These are phyloP conservation scores for Podilymbus podiceps DNA, from an alignment of 2,113 vertebrate species.

Conservation along the genomic window DNA sequence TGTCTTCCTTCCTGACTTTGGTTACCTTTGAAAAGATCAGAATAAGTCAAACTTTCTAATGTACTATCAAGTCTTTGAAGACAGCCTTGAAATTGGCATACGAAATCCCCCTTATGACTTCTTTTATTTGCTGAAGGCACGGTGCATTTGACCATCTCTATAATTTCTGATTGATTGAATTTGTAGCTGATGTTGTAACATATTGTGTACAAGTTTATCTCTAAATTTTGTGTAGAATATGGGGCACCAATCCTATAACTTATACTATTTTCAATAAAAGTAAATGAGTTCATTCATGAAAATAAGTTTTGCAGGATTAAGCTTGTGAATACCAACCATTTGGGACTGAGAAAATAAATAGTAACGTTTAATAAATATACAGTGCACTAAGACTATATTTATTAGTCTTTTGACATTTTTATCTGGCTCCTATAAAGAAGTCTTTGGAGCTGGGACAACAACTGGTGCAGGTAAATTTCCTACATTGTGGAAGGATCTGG, in stretches of 20 bases:
- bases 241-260: not conserved
- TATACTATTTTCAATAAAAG: not conserved
- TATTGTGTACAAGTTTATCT: not conserved
- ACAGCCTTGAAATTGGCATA: not conserved
- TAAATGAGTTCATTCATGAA: constrained; percentile 11
- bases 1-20: not conserved
- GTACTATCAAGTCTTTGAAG: not conserved
- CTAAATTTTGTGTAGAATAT: not conserved
- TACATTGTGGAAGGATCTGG: constrained; percentile 73
- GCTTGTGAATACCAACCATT: not conserved
- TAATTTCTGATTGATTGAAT: not conserved
- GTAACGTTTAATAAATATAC: not conserved
- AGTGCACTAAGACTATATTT: constrained; percentile 49
- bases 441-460: constrained; percentile 65
- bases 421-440: constrained; percentile 71
- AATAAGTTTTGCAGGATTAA: not conserved
- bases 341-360: constrained; percentile 31
- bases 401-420: constrained; percentile 73
- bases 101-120: not conserved
- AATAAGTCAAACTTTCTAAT: not conserved
- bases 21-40: not conserved
- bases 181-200: not conserved
- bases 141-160: not conserved
- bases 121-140: not conserved
- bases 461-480: constrained; percentile 77